Conservation (phyloP, 2,113 vertebrate genomes). For the Halcyon senegalensis region DNA sequence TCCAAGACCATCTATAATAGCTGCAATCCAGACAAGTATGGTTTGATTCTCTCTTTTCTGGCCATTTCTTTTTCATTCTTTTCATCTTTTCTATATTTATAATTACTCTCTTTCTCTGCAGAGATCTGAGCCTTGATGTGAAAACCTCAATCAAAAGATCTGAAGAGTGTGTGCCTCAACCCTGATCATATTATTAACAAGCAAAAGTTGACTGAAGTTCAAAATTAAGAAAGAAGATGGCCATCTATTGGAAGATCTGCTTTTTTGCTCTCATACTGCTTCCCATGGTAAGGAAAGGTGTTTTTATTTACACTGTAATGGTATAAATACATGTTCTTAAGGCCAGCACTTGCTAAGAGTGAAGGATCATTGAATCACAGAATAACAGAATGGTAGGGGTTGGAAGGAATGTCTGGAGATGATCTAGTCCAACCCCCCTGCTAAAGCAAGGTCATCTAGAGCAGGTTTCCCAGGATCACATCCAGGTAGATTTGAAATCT, state of each 20-base stretch:
- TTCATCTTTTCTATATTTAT: not conserved
- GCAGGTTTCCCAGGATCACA: too few species aligned
- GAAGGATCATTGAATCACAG: not conserved
- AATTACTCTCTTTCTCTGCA: not conserved
- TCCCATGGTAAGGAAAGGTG: constrained; percentile 46
- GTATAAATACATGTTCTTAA: not conserved
- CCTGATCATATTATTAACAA: not conserved
- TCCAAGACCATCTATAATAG: not conserved
- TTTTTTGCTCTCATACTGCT: not conserved
- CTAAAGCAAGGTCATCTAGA: too few species aligned
- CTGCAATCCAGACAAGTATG: not conserved
- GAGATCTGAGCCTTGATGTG: constrained; percentile 29
- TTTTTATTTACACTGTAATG: not conserved
- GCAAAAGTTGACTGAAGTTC: not conserved
- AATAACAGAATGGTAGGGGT: too few species aligned
- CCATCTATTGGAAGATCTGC: not conserved
- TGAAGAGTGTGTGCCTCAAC: not conserved
- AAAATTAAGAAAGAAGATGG: constrained; percentile 31
- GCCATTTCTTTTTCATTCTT: not conserved
- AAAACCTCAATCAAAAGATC: not conserved
- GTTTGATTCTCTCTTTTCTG: not conserved
- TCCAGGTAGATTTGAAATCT: too few species aligned
- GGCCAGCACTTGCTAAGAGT: not conserved
- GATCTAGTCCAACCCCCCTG: too few species aligned
- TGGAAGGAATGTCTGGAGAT: too few species aligned